Evolutionary conservation across 2,113 vertebrate species (phyloP), one percentile per base, ranked within the genome.

Genomic region (Forbesichthys agassizii): DNA sequence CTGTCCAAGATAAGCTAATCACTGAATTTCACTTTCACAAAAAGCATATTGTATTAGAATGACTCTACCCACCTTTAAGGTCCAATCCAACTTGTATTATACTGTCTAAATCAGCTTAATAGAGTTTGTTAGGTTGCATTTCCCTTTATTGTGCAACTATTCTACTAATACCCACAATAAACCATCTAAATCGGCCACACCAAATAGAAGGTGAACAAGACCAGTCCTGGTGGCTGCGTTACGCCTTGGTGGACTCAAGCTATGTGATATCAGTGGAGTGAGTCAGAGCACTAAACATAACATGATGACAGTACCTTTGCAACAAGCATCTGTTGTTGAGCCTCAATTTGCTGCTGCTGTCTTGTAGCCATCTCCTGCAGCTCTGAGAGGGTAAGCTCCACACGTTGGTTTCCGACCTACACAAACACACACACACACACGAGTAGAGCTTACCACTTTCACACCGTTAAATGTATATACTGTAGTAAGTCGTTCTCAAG

Each of bases 251-350:
- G 36, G 36, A 42, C 36, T 42, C 36, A 52, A 52, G 11, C 49
- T 52, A 12, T 52, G 48, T 49, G 9, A 49, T 3, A 1, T 63
- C 20, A 9, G 27, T 10, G 47, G 5, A 18, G 20, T 8, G 16
- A 73, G 42, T 61, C 33, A 62, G 49, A 20, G 5, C 3, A n/a
- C 47, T 5, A 20, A 14, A 64, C 11, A 42, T 13, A 2, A 48
- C 56, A 51, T 1, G 55, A 27, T 11, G 1, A 57, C 77, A 10
- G 48, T 87, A 91, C 90, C 88, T 91, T 91, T 64, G 90, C 90
- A 33, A 91, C 88, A 5, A 91, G 90, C 90, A 91, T 91, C 78
- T 91, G 90, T 75, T 91, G 90, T 76, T 91, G 88, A 71, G 88
- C 88, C 64, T 91, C 90, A 3, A 91, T 91, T 68, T 91, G 90